These are phyloP conservation scores for Oncorhynchus clarkii DNA, from an alignment of 2,113 vertebrate genomes.

Conservation along the genomic window DNA sequence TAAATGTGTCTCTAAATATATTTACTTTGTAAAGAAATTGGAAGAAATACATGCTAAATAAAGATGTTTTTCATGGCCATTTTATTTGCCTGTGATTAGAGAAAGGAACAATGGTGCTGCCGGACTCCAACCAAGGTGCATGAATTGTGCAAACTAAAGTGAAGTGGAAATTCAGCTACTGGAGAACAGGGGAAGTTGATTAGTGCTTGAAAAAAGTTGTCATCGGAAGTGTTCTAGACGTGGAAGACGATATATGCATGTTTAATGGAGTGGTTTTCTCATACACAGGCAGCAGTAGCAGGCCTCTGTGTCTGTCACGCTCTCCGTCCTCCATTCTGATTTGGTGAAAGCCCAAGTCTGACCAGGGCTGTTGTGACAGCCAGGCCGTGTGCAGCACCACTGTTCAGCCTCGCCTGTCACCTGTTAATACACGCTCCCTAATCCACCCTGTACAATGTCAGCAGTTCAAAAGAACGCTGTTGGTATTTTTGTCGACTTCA, in stretches of 20 bases:
- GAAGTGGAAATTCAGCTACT: too few relatives aligned
- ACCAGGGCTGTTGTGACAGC: conserved; percentile 43
- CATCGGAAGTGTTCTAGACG: too few relatives aligned
- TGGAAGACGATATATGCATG: neutral
- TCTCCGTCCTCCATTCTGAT: neutral
- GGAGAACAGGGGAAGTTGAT: too few relatives aligned
- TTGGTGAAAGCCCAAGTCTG: neutral
- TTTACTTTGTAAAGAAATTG: conserved; percentile 35
- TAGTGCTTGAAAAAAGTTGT: too few relatives aligned
- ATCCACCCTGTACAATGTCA: conserved; percentile 87
- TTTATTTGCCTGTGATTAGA: neutral
- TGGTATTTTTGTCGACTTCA: conserved; percentile 89
- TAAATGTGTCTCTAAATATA: neutral
- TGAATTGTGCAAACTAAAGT: too few relatives aligned
- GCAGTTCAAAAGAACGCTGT: conserved; percentile 88
- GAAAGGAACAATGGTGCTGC: neutral
- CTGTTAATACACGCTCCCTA: conserved; percentile 87
- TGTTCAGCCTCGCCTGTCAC: conserved; percentile 71
- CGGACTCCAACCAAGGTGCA: too few relatives aligned
- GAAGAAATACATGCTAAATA: conserved; percentile 33
- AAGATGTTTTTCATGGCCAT: conserved; percentile 15
- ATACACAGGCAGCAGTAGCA: neutral
- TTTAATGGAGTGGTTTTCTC: neutral
- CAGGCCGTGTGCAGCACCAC: conserved; percentile 26
- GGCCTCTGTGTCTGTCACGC: conserved; percentile 11